Evolutionary conservation across 2,888 invertebrate genomes (phyloP).

Genomic region (Hermaeophaga mercurialis): DNA sequence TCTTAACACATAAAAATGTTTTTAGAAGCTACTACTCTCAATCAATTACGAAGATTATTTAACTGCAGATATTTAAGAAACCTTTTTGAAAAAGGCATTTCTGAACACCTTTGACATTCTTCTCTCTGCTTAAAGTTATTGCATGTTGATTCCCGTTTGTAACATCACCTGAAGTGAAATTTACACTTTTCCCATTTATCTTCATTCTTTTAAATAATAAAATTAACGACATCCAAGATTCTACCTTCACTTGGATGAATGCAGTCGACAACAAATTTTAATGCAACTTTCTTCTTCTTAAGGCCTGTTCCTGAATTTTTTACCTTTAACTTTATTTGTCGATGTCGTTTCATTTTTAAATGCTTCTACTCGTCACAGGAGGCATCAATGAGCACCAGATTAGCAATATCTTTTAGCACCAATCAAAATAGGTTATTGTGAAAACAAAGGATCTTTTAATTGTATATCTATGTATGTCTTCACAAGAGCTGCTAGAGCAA

Average conservation of each 20-base stretch:
- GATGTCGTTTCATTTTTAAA: conserved; percentile 58
- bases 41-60: conserved; percentile 98
- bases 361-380: too few relatives aligned
- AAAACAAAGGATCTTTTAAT: too few relatives aligned
- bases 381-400: too few relatives aligned
- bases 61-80: conserved; percentile 89
- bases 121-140: conserved; percentile 86
- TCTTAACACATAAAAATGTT: conserved; percentile 95
- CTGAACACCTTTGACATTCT: conserved; percentile 87
- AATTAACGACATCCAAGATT: conserved; percentile 96
- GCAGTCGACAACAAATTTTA: conserved; percentile 96
- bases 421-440: too few relatives aligned
- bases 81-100: conserved; percentile 75
- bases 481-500: too few relatives aligned
- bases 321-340: conserved; percentile 58
- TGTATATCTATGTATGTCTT: too few relatives aligned
- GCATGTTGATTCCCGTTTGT: conserved; percentile 72
- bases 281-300: conserved; percentile 91
- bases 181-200: conserved; percentile 95
- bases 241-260: conserved; percentile 99
- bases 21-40: conserved; percentile 97
- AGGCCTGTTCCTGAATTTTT: conserved; percentile 74
- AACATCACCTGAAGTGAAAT: conserved; percentile 70
- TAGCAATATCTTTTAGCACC: too few relatives aligned
- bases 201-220: conserved; percentile 93